These are phyloP conservation scores for Microtus richardsoni DNA, from an alignment of 2,113 vertebrate genomes.

Conservation along the genomic window DNA sequence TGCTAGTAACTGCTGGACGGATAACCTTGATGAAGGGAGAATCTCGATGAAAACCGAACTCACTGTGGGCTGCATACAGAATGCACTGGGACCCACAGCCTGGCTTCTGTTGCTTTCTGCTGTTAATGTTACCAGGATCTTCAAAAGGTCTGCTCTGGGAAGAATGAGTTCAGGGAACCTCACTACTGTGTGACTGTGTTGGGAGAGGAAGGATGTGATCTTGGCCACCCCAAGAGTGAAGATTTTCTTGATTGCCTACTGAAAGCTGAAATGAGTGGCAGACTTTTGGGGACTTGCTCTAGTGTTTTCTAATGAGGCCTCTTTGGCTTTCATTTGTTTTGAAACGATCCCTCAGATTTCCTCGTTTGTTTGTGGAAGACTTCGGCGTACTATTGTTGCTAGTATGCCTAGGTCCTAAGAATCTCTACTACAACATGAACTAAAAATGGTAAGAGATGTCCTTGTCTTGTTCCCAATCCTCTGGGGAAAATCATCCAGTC, in stretches of 20 bases:
- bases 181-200: not conserved
- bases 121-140: not conserved
- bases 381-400: not conserved
- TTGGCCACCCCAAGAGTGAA: rapidly evolving
- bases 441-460: not conserved
- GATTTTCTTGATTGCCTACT: not conserved
- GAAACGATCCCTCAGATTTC: constrained; percentile 8
- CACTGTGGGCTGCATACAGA: not conserved
- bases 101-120: not conserved
- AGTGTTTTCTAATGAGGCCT: not conserved
- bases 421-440: not conserved
- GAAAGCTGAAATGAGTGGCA: no score
- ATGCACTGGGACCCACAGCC: not conserved
- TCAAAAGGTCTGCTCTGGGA: constrained; percentile 39
- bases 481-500: not conserved
- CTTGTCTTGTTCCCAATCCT: not conserved
- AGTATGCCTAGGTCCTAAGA: constrained; percentile 29
- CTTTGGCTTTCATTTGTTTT: constrained; percentile 20
- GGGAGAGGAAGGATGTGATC: not conserved
- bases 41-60: constrained; percentile 69
- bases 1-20: constrained; percentile 77
- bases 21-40: constrained; percentile 81
- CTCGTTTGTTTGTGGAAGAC: not conserved
- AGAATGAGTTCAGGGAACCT: not conserved
- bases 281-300: no score